phyloP scores from a whole-genome alignment of 2,113 vertebrate genomes.

The Burhinus oedicnemus region DNA sequence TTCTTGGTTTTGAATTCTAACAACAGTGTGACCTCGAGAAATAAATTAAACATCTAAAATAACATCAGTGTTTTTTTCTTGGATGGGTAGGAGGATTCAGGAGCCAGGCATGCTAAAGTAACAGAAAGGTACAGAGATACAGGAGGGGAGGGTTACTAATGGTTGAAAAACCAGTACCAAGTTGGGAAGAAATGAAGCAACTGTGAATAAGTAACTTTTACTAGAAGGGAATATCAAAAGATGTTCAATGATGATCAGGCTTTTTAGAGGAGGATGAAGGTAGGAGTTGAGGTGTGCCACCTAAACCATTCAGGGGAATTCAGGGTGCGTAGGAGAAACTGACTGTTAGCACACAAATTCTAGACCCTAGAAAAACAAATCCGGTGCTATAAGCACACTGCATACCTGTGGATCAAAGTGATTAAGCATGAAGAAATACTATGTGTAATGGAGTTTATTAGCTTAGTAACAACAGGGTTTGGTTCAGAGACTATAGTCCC shows the following conservation, averaged over 20 bases:
- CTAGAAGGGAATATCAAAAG: background rate
- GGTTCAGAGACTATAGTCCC: background rate
- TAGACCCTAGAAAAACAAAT: background rate
- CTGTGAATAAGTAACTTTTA: background rate
- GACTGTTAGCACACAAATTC: background rate
- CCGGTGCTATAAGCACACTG: background rate
- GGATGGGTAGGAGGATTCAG: background rate
- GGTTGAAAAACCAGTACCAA: background rate
- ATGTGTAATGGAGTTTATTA: background rate
- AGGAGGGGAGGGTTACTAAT: background rate
- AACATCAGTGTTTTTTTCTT: background rate
- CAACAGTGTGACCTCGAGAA: background rate
- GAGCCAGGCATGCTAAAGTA: background rate
- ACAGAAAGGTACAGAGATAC: background rate
- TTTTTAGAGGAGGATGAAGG: background rate
- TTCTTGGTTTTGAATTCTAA: background rate
- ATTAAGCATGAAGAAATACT: background rate
- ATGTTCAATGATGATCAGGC: rapidly evolving
- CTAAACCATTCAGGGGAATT: background rate
- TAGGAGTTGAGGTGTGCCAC: background rate
- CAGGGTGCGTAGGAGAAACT: background rate
- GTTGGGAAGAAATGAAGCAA: background rate
- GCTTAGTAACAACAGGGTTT: background rate
- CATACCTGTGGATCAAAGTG: background rate
- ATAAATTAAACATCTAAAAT: background rate